Percentiles rank a stretch among this genome's conserved stretches.
phyloP scores from a whole-genome alignment of 2,113 vertebrate species.

The Meles meles region DNA sequence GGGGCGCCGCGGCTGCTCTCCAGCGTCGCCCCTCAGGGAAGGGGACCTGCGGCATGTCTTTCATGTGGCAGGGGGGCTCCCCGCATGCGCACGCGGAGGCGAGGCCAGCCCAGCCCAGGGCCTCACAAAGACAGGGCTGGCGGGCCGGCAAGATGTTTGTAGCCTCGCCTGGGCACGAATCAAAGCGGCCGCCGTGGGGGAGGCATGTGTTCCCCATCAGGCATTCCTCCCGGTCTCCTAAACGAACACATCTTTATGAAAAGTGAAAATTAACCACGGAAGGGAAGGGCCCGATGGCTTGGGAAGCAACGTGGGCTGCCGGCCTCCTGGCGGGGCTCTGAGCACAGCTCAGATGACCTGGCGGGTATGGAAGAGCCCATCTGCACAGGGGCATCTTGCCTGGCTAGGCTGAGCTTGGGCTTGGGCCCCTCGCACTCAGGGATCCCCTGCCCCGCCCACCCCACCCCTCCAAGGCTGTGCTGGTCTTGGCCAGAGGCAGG shows the following conservation, averaged over 20 bases:
- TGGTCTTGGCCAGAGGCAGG: background rate
- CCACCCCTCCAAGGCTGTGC: background rate
- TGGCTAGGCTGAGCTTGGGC: no score
- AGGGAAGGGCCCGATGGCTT: background rate
- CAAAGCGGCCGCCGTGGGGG: constrained; percentile 50
- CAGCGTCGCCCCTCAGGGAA: constrained; percentile 56
- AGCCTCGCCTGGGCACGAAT: background rate
- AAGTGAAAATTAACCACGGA: constrained; percentile 22
- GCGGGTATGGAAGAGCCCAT: background rate
- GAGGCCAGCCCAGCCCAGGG: background rate
- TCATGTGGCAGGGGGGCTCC: constrained; percentile 72
- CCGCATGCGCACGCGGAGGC: background rate
- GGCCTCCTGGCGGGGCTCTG: background rate
- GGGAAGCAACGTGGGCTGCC: background rate
- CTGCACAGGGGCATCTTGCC: background rate
- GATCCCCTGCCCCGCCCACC: background rate
- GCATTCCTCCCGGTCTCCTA: constrained; percentile 28
- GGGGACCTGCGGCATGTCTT: background rate
- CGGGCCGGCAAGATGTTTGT: background rate
- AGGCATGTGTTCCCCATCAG: constrained; percentile 73
- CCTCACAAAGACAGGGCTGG: background rate
- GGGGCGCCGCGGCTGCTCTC: background rate
- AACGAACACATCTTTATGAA: background rate
- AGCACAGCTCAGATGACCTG: background rate
- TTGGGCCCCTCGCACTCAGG: background rate